phyloP scores from a whole-genome alignment of 2,888 invertebrate species.

The Endomychus coccineus region DNA sequence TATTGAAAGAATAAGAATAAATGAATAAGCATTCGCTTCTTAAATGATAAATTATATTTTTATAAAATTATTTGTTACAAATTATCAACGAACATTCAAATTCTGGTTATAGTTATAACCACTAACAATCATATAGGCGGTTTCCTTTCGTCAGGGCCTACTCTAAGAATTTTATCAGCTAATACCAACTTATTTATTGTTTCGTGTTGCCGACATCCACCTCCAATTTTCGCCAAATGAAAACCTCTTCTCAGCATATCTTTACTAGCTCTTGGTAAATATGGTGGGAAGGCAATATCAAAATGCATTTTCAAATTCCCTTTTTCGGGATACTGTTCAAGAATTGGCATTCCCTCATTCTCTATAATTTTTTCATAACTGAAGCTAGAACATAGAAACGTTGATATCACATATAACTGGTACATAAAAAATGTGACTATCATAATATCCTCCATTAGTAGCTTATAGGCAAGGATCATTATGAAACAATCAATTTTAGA shows the following conservation, averaged over 20 bases:
- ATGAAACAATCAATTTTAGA: too few species aligned
- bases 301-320: conserved; percentile 68
- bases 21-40: too few species aligned
- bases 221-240: conserved; percentile 36
- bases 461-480: too few species aligned
- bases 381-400: conserved; percentile 44
- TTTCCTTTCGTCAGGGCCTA: conserved; percentile 39
- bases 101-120: too few species aligned
- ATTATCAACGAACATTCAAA: too few species aligned
- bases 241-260: conserved; percentile 38
- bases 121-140: conserved; percentile 36
- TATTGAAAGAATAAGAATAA: too few species aligned
- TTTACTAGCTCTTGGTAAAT: conserved; percentile 47
- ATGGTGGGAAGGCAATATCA: conserved; percentile 50
- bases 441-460: too few species aligned
- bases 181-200: conserved; percentile 42
- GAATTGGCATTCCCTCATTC: conserved; percentile 67
- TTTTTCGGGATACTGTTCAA: conserved; percentile 52
- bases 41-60: too few species aligned
- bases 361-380: conserved; percentile 61
- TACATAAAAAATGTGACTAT: too few species aligned
- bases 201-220: conserved; percentile 35
- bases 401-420: too few species aligned
- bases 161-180: conserved; percentile 42
- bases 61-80: too few species aligned